Base-by-base conservation (phyloP, 2,888 invertebrate genomes). In the Euzetes globulus region DNA sequence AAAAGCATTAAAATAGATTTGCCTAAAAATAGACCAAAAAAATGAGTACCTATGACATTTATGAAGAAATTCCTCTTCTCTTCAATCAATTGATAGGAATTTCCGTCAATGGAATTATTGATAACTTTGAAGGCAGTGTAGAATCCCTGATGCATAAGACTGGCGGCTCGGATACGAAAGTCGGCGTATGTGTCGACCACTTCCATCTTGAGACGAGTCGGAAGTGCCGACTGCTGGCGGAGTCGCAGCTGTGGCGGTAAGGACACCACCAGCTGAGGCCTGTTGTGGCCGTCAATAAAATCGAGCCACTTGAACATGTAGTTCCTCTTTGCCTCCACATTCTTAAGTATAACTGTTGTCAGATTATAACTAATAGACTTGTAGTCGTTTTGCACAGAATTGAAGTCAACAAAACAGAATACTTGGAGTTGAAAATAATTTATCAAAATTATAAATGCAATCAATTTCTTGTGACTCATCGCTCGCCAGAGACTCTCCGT, bases 361-460 rank as follows among this genome's bases (percentile, higher is more conserved):
- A 33, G 1, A 19, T n/a, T n/a, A n/a, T n/a, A n/a, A n/a, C n/a
- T n/a, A n/a, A n/a, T n/a, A n/a, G n/a, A n/a, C n/a, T 25, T 37
- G n/a, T n/a, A 15, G 13, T 33, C 11, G 1, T 65, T 65, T 27
- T 29, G 63, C 29, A 65, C 63, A 65, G 33, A 29, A 65, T 65
- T 65, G 17, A 37, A 33, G n/a, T 65, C 63, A 33, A 65, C 19
- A 37, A 33, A 65, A 65, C 33, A 29, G n/a, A 65, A 65, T 17
- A 65, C 63, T 65, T 65, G 15, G 6, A 65, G 15, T 65, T 37
- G 37, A 37, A 65, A 65, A 65, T 65, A 65, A 37, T 65, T 65
- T 65, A 37, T 65, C 37, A 65, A 65, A 65, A 65, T 65, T 65
- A 65, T 29, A 37, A 65, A 65, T 5, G 33, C 63, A 37, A 37